These are phyloP conservation scores for Epiperipatus broadwayi DNA, from an alignment of 2,888 invertebrate genomes.

Conservation along the genomic window DNA sequence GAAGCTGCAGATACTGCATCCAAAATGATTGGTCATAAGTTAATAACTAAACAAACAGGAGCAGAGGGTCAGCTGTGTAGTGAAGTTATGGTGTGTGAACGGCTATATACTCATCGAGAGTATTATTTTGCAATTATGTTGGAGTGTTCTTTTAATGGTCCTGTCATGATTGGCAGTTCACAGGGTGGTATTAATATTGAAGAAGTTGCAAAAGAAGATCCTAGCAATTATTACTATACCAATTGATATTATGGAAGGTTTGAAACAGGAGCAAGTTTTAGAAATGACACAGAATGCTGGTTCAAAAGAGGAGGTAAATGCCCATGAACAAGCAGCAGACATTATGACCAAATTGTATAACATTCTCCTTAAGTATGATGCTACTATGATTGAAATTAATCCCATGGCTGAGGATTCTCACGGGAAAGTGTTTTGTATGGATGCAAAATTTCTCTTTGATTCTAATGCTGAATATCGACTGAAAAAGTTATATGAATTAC, in stretches of 20 bases:
- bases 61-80: slow-evolving; percentile 11
- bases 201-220: slow-evolving; percentile 15
- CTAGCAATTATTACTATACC: slow-evolving; percentile 7
- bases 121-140: slow-evolving; percentile 14
- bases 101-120: slow-evolving; percentile 7
- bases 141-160: slow-evolving; percentile 5
- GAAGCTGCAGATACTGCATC: slow-evolving; percentile 13
- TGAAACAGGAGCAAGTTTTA: slow-evolving; percentile 8
- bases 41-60: slow-evolving; percentile 16
- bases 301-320: too few relatives aligned
- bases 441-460: slow-evolving; percentile 15
- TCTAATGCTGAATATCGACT: slow-evolving; percentile 17
- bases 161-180: slow-evolving; percentile 12
- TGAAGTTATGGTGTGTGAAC: slow-evolving; percentile 12
- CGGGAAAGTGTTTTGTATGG: slow-evolving; percentile 15
- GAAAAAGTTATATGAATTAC: slow-evolving; percentile 14
- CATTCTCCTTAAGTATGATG: slow-evolving; percentile 13
- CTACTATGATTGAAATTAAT: slow-evolving; percentile 16
- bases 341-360: slow-evolving; percentile 14
- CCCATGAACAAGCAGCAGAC: slow-evolving; percentile 7
- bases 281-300: slow-evolving; percentile 13
- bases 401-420: slow-evolving; percentile 13
- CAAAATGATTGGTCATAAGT: slow-evolving; percentile 14
- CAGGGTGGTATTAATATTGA: slow-evolving; percentile 17
- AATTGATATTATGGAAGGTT: slow-evolving; percentile 9